These are phyloP conservation scores for Nycticryphes semicollaris DNA, from an alignment of 2,113 vertebrate genomes.

Conservation along the genomic window DNA sequence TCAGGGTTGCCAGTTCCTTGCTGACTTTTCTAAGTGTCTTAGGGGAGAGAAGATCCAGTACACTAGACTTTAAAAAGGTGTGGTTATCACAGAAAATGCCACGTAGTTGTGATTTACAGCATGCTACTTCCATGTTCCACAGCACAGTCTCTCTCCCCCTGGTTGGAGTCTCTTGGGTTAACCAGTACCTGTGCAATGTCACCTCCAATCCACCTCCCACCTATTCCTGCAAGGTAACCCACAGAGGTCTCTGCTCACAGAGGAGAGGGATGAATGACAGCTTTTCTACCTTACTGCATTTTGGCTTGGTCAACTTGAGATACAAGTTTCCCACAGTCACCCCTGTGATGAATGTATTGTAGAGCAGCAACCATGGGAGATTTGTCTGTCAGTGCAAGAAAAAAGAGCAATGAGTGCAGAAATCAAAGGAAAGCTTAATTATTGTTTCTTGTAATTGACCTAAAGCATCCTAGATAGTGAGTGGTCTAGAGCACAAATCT, in stretches of 20 bases:
- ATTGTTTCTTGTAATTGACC: neutral
- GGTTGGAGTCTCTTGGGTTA: too few species aligned
- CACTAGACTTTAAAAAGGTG: too few species aligned
- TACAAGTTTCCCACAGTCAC: neutral
- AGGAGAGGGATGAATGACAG: fast-evolving
- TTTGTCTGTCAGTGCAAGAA: neutral
- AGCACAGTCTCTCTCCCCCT: too few species aligned
- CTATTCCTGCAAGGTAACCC: too few species aligned
- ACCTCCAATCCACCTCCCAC: too few species aligned
- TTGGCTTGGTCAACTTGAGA: neutral
- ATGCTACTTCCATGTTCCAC: too few species aligned
- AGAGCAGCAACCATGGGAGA: neutral
- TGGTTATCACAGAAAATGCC: too few species aligned
- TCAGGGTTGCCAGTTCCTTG: neutral
- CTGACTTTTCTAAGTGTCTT: neutral
- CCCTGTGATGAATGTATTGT: fast-evolving
- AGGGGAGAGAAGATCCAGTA: neutral
- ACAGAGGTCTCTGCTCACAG: neutral
- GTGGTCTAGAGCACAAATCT: too few species aligned
- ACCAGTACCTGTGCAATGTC: too few species aligned
- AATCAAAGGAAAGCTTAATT: neutral
- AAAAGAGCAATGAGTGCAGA: neutral
- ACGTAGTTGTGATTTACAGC: too few species aligned
- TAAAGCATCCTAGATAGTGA: neutral
- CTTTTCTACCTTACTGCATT: neutral